These are phyloP conservation scores for Telenomus remus DNA, from an alignment of 1,140 invertebrate genomes.

Conservation along the genomic window DNA sequence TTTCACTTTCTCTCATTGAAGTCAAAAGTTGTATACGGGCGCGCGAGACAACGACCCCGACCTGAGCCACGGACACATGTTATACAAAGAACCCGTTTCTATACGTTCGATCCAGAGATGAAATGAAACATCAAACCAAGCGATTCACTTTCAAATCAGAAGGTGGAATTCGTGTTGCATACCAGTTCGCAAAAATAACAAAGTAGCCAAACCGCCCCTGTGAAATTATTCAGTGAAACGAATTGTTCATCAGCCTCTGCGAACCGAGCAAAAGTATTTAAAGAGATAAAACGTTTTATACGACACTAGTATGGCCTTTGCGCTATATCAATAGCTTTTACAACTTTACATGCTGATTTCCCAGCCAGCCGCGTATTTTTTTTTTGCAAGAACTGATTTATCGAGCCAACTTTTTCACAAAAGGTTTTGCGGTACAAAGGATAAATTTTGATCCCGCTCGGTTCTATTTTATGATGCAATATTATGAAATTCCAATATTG, in stretches of 20 bases:
- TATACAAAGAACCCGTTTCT: slow-evolving; percentile 9
- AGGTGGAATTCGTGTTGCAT: slow-evolving; percentile 29
- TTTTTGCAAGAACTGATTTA: too few species aligned
- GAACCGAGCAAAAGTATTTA: slow-evolving; percentile 6
- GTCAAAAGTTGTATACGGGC: slow-evolving; percentile 28
- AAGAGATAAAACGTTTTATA: slow-evolving; percentile 18
- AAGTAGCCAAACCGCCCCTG: slow-evolving; percentile 6
- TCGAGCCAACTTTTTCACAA: too few species aligned
- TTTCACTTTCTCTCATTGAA: slow-evolving; percentile 10
- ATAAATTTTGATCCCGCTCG: too few species aligned
- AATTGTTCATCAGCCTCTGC: slow-evolving; percentile 27
- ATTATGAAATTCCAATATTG: slow-evolving; percentile 46
- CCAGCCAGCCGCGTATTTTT: neutral
- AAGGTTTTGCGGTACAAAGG: too few species aligned
- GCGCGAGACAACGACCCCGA: slow-evolving; percentile 12
- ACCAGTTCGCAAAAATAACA: slow-evolving; percentile 39
- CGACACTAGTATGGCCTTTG: slow-evolving; percentile 3
- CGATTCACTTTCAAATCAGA: slow-evolving; percentile 40
- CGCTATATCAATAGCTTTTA: slow-evolving; percentile 2
- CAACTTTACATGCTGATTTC: neutral
- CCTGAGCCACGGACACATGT: neutral
- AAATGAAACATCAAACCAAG: slow-evolving; percentile 37
- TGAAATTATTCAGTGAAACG: slow-evolving; percentile 24
- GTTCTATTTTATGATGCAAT: slow-evolving; percentile 6
- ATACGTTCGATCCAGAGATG: slow-evolving; percentile 13